These are phyloP conservation scores for Strix uralensis DNA, from an alignment of 2,113 vertebrate genomes.

Conservation along the genomic window DNA sequence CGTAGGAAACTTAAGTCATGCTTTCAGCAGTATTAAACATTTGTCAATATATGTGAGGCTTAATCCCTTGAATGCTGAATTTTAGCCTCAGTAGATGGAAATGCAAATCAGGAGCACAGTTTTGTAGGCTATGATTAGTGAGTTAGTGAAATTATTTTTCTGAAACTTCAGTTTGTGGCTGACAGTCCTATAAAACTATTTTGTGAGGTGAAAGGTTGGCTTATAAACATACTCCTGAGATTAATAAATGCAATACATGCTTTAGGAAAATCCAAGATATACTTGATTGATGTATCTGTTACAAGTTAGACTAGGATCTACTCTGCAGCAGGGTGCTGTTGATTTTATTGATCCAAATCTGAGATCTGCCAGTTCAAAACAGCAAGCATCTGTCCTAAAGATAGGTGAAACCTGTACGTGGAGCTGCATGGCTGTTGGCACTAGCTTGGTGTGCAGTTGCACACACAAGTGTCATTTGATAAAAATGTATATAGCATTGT, in stretches of 20 bases:
- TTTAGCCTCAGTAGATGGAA: neutral
- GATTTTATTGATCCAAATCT: neutral
- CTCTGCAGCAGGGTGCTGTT: neutral
- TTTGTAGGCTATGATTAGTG: neutral
- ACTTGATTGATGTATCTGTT: neutral
- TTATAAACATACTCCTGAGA: neutral
- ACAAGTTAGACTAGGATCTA: neutral
- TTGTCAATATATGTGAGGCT: neutral
- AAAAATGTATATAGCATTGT: fast-evolving
- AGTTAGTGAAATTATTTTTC: neutral
- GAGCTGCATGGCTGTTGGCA: neutral
- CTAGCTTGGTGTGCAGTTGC: neutral
- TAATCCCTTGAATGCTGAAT: neutral
- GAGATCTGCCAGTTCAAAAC: neutral
- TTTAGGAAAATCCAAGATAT: neutral
- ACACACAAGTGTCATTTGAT: neutral
- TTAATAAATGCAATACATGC: fast-evolving
- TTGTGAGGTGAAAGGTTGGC: neutral
- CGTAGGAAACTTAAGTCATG: neutral
- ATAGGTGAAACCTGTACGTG: neutral
- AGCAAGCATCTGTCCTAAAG: neutral
- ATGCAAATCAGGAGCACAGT: neutral
- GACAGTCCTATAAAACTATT: no score
- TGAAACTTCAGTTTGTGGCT: neutral
- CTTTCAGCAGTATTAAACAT: neutral